phyloP scores from a whole-genome alignment of 1,140 invertebrate genomes.

The Ctenoplectra terminalis region DNA sequence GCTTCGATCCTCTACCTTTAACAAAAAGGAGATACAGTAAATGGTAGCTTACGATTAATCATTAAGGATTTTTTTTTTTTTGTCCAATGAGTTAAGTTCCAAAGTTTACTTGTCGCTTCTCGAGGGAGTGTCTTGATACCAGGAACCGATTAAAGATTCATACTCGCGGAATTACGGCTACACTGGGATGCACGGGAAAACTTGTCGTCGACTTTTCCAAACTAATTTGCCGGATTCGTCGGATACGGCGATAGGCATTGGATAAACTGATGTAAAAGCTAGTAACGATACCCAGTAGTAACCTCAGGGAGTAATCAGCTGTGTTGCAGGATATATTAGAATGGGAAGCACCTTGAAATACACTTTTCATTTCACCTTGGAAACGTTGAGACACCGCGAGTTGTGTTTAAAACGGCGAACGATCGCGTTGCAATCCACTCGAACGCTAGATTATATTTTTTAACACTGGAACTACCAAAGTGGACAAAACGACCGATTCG shows the following conservation, averaged over 20 bases:
- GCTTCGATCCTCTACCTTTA: too few relatives aligned
- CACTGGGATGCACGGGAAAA: conserved; percentile 12
- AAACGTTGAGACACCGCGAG: not conserved
- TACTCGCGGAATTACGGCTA: conserved; percentile 42
- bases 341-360: conserved; percentile 37
- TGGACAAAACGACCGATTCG: too few relatives aligned
- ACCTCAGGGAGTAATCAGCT: conserved; percentile 57
- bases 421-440: not conserved
- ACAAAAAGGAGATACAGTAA: too few relatives aligned
- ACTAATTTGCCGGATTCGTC: conserved; percentile 53
- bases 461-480: too few relatives aligned
- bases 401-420: not conserved
- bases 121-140: not conserved
- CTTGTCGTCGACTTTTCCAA: conserved; percentile 52
- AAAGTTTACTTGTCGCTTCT: not conserved
- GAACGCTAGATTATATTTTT: not conserved
- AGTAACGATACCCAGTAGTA: conserved; percentile 50
- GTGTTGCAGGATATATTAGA: conserved; percentile 18
- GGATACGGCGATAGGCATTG: conserved; percentile 15
- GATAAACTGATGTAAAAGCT: conserved; percentile 6
- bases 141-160: conserved; percentile 57
- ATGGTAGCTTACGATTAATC: not conserved
- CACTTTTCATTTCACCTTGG: not conserved
- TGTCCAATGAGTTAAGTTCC: not conserved
- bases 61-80: not conserved